Percentiles rank a stretch among this genome's conserved stretches.
Evolutionary conservation across 2,797 vertebrate genomes (phyloP).

Genomic region (Tokudaia tokunoshimensis): DNA sequence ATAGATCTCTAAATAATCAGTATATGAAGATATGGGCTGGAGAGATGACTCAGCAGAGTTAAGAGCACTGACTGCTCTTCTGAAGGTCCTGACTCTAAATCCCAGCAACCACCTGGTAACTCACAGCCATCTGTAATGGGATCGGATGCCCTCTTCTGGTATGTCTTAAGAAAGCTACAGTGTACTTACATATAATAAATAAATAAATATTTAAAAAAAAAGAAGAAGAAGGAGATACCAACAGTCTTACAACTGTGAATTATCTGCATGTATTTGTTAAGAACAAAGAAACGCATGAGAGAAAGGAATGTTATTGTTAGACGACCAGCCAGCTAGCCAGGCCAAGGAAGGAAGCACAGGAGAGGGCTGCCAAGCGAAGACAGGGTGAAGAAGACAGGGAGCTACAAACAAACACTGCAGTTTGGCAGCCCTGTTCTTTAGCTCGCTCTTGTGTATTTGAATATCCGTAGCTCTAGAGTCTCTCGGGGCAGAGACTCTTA

Average conservation of each 20-base stretch:
- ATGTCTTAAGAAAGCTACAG: no score
- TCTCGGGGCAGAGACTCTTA: not conserved
- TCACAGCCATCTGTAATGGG: no score
- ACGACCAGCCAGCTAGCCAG: not conserved
- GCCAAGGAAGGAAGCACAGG: not conserved
- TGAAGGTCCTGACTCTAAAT: no score
- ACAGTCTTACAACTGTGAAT: not conserved
- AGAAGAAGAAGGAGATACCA: not conserved
- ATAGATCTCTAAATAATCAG: not conserved
- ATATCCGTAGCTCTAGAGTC: not conserved
- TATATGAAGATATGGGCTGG: not conserved
- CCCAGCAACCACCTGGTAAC: no score
- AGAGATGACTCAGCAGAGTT: no score
- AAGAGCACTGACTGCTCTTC: no score
- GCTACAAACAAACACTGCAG: not conserved
- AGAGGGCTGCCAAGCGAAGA: fast-evolving
- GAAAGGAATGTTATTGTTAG: not conserved
- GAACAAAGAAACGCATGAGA: not conserved
- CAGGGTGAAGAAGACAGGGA: not conserved
- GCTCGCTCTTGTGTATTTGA: not conserved
- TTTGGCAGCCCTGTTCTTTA: not conserved
- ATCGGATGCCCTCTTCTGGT: no score
- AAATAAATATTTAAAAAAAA: no score
- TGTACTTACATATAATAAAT: no score
- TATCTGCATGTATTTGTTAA: not conserved